A percentile compares a stretch with the other conserved stretches of the same genome.
phyloP scores from a whole-genome alignment of 2,797 vertebrate genomes.

The Mus caroli region DNA sequence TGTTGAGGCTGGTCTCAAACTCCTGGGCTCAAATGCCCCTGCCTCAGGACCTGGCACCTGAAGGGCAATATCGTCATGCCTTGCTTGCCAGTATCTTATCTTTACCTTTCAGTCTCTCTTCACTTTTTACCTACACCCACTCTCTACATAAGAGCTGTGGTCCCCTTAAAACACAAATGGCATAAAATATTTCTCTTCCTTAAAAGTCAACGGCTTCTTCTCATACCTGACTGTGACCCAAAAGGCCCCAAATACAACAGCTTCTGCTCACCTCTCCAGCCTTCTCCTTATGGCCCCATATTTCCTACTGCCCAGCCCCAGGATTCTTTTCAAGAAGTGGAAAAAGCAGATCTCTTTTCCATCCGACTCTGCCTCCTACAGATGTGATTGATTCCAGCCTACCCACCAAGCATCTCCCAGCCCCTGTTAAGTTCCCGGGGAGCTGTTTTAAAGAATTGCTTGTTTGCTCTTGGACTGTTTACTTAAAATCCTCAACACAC shows the following conservation, averaged over 20 bases:
- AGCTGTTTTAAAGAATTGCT: background rate
- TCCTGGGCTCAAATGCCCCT: background rate
- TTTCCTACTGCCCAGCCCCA: background rate
- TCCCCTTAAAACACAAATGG: background rate
- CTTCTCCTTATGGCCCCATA: background rate
- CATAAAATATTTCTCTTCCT: background rate
- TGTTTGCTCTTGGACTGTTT: background rate
- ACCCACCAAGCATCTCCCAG: background rate
- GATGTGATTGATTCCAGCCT: background rate
- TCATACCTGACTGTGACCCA: background rate
- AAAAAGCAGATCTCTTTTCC: background rate
- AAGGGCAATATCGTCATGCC: background rate
- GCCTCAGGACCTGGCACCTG: background rate
- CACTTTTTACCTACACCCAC: slow-evolving; percentile 27
- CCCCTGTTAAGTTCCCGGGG: background rate
- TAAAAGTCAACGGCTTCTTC: background rate
- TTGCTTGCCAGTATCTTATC: background rate
- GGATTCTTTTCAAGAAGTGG: background rate
- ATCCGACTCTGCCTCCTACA: background rate
- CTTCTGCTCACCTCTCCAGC: background rate
- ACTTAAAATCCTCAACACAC: background rate
- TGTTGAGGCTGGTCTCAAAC: background rate
- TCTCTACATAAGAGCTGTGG: background rate
- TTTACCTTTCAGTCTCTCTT: background rate
- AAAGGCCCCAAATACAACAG: background rate